Base-by-base conservation (phyloP, 2,888 invertebrate species). In the Caenorhabditis sp. region DNA sequence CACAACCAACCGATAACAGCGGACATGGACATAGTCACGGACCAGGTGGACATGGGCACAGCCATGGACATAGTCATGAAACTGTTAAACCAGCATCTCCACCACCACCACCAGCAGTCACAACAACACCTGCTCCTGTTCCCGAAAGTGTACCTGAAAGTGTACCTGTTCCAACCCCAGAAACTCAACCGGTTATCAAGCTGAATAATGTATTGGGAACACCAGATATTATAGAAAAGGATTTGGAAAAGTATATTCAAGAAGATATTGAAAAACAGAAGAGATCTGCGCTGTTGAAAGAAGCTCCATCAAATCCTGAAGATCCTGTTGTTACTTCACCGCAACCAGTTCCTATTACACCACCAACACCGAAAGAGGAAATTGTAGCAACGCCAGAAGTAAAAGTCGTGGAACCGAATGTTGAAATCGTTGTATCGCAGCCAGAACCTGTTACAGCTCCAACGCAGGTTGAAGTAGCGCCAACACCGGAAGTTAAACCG, bases 21-120 rank as follows among this genome's bases (percentile, higher is more conserved):
- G 78, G 70, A n/a, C 79, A 77, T 26, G 79, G 76, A 21, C 81
- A 81, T 54, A 78, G 78, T 49, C 81, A 81, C 43, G 72, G 31
- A 31, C 31, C 31, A 4, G 31, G 77, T n/a, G 76, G 71, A 36
- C 76, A 77, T 59, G 72, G 73, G 21, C 78, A 76, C 58, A 68
- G 63, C 43, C 76, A 79, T 54, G 74, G 67, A 58, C 75, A 75
- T 60, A 26, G 14, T 26, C n/a, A 31, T 19, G 57, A 19, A 36
- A 58, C 57, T 14, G 49, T 43, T 36, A 17, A 19, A 51, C 57
- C n/a, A n/a, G n/a, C n/a, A n/a, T n/a, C n/a, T n/a, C n/a, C n/a
- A n/a, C n/a, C n/a, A n/a, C n/a, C n/a, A n/a, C n/a, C 63, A n/a
- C 14, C 54, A 12, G 55, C 21, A 63, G 23, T 36, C 8, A 14